Evolutionary conservation across 2,113 vertebrate species (phyloP).

Genomic region (Syngnathus scovelli): DNA sequence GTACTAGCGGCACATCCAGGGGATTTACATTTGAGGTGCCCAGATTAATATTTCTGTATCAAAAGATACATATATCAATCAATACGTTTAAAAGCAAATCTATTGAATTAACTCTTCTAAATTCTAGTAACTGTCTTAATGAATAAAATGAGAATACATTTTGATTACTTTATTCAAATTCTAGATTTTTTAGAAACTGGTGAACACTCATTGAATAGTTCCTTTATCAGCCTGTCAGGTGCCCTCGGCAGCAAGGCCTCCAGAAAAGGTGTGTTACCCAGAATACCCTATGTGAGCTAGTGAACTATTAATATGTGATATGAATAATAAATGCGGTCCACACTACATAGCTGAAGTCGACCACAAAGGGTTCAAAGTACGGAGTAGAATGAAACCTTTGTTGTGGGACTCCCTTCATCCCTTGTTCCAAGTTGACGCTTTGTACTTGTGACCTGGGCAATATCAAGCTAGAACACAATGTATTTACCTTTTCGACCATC

Average conservation of each 20-base stretch:
- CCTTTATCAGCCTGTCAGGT: constrained; percentile 6
- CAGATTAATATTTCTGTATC: not conserved
- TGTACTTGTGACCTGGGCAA: constrained; percentile 18
- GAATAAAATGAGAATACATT: not conserved
- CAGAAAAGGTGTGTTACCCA: constrained; percentile 35
- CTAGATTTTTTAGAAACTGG: not conserved
- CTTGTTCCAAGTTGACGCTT: not conserved
- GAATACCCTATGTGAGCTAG: constrained; percentile 8
- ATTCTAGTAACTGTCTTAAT: not conserved
- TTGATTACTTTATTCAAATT: not conserved
- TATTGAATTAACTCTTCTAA: not conserved
- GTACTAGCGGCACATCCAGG: constrained; percentile 20
- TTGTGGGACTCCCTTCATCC: constrained; percentile 37
- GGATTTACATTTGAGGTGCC: not conserved
- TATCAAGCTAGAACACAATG: constrained; percentile 55
- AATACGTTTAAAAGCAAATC: not conserved
- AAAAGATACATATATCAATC: not conserved
- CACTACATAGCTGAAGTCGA: constrained; percentile 25
- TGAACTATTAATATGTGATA: constrained; percentile 24
- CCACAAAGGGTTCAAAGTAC: constrained; percentile 39
- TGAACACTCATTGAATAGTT: not conserved
- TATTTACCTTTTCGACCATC: not conserved
- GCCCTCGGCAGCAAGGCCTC: constrained; percentile 39
- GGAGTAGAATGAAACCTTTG: constrained; percentile 32
- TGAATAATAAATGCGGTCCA: constrained; percentile 51